phyloP scores from a whole-genome alignment of 2,888 invertebrate species.

The Agrotis clavis region DNA sequence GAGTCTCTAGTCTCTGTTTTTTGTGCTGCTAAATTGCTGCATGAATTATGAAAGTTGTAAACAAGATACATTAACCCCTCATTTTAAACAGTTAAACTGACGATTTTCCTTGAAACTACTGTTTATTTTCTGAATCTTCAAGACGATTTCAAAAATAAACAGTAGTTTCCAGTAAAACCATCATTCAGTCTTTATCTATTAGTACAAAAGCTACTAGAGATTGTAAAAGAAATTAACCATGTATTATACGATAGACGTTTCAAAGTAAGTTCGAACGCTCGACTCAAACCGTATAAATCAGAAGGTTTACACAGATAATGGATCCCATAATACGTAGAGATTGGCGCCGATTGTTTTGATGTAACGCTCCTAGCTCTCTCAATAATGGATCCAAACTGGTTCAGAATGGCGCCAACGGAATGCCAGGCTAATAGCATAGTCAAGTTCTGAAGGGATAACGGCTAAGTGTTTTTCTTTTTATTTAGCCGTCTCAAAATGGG shows the following conservation, averaged over 20 bases:
- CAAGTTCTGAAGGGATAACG: constrained; percentile 51
- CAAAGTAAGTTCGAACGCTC: background rate
- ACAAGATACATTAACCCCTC: background rate
- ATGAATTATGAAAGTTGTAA: background rate
- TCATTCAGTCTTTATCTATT: background rate
- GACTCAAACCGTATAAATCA: constrained; percentile 26
- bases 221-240: background rate
- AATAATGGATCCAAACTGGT: constrained; percentile 37
- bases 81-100: background rate
- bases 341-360: constrained; percentile 41
- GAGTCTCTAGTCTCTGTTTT: background rate
- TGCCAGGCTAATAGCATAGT: constrained; percentile 52
- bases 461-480: constrained; percentile 56
- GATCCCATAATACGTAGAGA: constrained; percentile 49
- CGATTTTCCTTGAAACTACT: too few relatives aligned
- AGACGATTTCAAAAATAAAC: background rate
- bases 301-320: constrained; percentile 55
- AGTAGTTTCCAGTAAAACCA: background rate
- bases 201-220: background rate
- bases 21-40: background rate
- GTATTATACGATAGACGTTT: background rate
- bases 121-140: too few relatives aligned
- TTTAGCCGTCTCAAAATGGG: constrained; percentile 33
- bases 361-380: constrained; percentile 28
- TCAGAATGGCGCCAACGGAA: constrained; percentile 48